Conservation (phyloP, 1,140 invertebrate genomes). For the Anadara kagoshimensis region DNA sequence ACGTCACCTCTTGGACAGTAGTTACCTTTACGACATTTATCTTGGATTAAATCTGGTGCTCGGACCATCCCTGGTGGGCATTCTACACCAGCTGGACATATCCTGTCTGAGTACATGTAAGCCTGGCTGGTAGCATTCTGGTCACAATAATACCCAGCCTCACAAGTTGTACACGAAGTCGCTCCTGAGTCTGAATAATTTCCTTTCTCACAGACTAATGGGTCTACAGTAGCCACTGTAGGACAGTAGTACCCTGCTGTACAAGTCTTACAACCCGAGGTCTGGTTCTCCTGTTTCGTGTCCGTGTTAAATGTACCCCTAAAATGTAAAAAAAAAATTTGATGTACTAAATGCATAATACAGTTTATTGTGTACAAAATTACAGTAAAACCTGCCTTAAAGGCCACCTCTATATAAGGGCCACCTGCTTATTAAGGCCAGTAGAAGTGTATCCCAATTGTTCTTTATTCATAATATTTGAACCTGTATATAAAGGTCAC, state of each 20-base stretch:
- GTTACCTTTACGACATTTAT: constrained; percentile 64
- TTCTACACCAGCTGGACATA: constrained; percentile 68
- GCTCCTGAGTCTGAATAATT: constrained; percentile 66
- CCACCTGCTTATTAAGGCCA: too few species aligned
- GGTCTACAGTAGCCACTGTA: constrained; percentile 49
- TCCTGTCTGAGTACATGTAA: constrained; percentile 56
- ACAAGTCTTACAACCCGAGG: constrained; percentile 52
- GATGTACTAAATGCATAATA: too few species aligned
- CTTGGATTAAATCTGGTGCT: constrained; percentile 59
- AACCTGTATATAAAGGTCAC: too few species aligned
- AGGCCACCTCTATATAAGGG: too few species aligned
- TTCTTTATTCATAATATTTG: too few species aligned
- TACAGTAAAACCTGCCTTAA: too few species aligned
- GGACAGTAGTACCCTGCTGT: constrained; percentile 68
- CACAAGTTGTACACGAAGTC: constrained; percentile 56
- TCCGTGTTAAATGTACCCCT: constrained; percentile 63
- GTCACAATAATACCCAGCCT: constrained; percentile 68
- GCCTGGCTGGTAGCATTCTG: constrained; percentile 62
- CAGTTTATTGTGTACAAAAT: too few species aligned
- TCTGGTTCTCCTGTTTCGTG: constrained; percentile 52
- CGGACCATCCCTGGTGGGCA: constrained; percentile 67
- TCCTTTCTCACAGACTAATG: constrained; percentile 67
- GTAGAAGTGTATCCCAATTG: too few species aligned
- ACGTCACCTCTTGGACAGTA: constrained; percentile 69
- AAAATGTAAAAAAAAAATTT: constrained; percentile 40